Percentiles rank a stretch among this genome's conserved stretches.
These are phyloP conservation scores for Caenorhabditis drosophilae DNA, from an alignment of 2,888 invertebrate species.

Conservation along the genomic window DNA sequence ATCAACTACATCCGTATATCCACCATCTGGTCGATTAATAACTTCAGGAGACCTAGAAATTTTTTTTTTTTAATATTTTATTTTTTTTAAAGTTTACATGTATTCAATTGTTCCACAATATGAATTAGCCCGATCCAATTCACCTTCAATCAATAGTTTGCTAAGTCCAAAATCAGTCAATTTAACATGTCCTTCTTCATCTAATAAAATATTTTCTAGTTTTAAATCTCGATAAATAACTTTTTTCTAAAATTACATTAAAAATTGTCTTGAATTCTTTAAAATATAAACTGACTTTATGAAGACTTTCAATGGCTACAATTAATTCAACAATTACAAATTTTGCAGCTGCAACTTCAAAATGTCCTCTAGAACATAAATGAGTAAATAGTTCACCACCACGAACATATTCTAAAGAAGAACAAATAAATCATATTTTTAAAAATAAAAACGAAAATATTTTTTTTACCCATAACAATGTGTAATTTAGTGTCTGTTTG, in stretches of 20 bases:
- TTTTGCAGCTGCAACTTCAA: constrained; percentile 86
- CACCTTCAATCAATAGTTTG: constrained; percentile 73
- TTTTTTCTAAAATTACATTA: no score
- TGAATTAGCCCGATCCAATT: constrained; percentile 80
- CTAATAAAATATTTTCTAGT: constrained; percentile 92
- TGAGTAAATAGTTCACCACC: constrained; percentile 97
- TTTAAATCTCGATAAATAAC: constrained; percentile 98
- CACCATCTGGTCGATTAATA: constrained; percentile 55
- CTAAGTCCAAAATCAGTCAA: constrained; percentile 96
- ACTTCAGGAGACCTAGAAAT: constrained; percentile 53
- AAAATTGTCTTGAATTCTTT: no score
- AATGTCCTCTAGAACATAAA: constrained; percentile 89
- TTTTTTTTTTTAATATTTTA: neutral
- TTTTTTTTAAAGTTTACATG: constrained; percentile 74
- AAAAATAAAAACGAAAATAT: neutral
- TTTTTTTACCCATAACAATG: constrained; percentile 89
- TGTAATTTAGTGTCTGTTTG: constrained; percentile 95
- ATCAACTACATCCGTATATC: constrained; percentile 79
- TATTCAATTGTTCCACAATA: constrained; percentile 98
- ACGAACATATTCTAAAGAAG: constrained; percentile 86
- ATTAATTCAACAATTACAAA: constrained; percentile 95
- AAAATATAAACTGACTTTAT: no score
- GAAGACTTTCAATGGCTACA: constrained; percentile 90
- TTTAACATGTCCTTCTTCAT: constrained; percentile 91
- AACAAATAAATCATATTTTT: neutral